Conservation (phyloP, 37 sponge, comb jelly and placozoan species). For the Chondrilla cf. caribensis region DNA sequence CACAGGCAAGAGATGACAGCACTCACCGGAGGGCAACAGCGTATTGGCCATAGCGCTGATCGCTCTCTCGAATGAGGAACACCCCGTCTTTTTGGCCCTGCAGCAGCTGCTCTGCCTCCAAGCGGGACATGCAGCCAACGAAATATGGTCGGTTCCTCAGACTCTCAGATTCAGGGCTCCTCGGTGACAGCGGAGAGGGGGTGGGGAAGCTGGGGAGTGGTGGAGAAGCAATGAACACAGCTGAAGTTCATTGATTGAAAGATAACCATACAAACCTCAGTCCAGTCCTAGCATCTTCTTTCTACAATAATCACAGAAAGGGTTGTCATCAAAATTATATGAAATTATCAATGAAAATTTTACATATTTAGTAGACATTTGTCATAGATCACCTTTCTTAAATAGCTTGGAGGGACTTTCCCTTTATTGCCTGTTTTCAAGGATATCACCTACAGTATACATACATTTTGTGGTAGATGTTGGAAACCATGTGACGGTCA, state of each 20-base stretch:
- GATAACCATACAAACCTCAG: too few relatives aligned
- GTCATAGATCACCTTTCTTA: slow-evolving; percentile 11
- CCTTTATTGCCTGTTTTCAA: slow-evolving; percentile 64
- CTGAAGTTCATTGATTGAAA: not conserved
- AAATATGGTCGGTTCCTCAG: slow-evolving; percentile 49
- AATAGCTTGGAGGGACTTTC: slow-evolving; percentile 63
- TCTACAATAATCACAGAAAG: too few relatives aligned
- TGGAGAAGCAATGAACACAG: not conserved
- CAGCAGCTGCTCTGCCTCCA: slow-evolving; percentile 73
- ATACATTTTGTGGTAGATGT: not conserved
- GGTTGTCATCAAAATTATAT: too few relatives aligned
- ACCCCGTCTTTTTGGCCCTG: slow-evolving; percentile 57
- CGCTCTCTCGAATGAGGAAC: slow-evolving; percentile 88
- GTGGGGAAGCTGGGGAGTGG: not conserved
- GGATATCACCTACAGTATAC: slow-evolving; percentile 37
- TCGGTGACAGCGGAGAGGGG: not conserved
- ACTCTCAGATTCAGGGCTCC: not conserved
- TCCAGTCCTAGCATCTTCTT: too few relatives aligned
- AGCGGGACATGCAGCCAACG: slow-evolving; percentile 74
- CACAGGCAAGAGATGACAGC: not conserved
- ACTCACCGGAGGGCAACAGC: slow-evolving; percentile 81
- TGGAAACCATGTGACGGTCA: not conserved
- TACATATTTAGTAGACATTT: too few relatives aligned
- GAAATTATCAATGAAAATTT: too few relatives aligned
- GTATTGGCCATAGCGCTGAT: slow-evolving; percentile 78